phyloP scores from a whole-genome alignment of 2,797 vertebrate genomes.

The Cercopithecus diana region DNA sequence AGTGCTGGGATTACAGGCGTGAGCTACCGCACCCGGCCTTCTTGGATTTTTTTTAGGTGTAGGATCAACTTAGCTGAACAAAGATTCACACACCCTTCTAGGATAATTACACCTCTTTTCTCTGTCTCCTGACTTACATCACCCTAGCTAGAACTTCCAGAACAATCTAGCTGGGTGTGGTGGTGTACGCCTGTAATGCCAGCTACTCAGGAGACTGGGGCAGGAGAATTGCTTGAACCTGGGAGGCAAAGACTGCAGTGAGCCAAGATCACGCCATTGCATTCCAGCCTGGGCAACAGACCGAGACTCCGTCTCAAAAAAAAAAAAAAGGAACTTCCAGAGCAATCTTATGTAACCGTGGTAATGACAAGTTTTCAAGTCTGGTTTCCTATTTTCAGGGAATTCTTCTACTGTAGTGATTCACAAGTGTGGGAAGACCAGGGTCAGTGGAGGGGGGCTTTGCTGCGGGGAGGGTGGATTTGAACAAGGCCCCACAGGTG shows the following conservation, averaged over 20 bases:
- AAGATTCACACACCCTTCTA: neutral
- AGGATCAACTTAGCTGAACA: neutral
- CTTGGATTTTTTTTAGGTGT: neutral
- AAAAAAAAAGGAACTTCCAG: neutral
- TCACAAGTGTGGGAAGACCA: too few species aligned
- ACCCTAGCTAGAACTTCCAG: neutral
- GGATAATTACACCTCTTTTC: neutral
- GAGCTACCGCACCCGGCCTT: too few species aligned
- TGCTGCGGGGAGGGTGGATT: neutral
- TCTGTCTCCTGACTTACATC: neutral
- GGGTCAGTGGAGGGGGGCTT: neutral
- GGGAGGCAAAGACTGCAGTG: neutral
- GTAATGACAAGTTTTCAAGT: too few species aligned
- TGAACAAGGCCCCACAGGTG: neutral
- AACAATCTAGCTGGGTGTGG: neutral
- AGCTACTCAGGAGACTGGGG: neutral
- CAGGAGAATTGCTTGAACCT: neutral
- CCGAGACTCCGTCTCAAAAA: neutral
- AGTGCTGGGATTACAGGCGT: too few species aligned
- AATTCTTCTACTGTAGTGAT: too few species aligned
- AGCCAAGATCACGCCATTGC: neutral
- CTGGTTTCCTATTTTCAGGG: too few species aligned
- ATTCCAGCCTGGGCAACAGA: neutral
- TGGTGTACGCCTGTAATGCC: neutral
- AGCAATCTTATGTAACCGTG: neutral